Conservation (phyloP, 2,797 vertebrate genomes). For the Falco novaeseelandiae region DNA sequence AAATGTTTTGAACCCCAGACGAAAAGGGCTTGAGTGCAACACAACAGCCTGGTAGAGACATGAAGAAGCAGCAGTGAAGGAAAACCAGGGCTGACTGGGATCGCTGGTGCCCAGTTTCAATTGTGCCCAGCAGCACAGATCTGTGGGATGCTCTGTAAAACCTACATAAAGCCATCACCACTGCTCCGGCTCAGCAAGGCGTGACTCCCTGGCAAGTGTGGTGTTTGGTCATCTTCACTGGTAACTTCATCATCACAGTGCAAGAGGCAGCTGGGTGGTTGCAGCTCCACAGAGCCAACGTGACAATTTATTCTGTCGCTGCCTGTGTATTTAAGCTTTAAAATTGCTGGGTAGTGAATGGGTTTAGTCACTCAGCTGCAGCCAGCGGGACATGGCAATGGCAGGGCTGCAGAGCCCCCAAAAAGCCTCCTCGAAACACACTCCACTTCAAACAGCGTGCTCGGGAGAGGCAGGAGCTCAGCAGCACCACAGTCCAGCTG, state of each 20-base stretch:
- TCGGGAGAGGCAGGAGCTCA: not conserved
- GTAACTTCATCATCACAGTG: not conserved
- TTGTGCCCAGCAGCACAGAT: accelerated
- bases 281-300: accelerated
- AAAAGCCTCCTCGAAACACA: not conserved
- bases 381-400: accelerated
- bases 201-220: not conserved
- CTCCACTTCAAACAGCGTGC: accelerated
- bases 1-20: not conserved
- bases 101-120: accelerated
- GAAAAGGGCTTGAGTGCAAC: not conserved
- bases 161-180: not conserved
- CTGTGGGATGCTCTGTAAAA: not conserved
- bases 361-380: not conserved
- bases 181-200: not conserved
- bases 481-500: too few relatives aligned
- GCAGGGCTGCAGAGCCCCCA: not conserved
- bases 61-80: accelerated
- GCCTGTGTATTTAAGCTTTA: not conserved
- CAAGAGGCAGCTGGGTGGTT: not conserved
- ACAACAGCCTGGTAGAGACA: not conserved
- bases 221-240: not conserved
- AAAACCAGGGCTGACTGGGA: not conserved
- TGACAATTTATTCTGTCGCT: not conserved
- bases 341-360: not conserved